Evolutionary conservation across 2,113 vertebrate species (phyloP).

Genomic region (Cololabis saira): DNA sequence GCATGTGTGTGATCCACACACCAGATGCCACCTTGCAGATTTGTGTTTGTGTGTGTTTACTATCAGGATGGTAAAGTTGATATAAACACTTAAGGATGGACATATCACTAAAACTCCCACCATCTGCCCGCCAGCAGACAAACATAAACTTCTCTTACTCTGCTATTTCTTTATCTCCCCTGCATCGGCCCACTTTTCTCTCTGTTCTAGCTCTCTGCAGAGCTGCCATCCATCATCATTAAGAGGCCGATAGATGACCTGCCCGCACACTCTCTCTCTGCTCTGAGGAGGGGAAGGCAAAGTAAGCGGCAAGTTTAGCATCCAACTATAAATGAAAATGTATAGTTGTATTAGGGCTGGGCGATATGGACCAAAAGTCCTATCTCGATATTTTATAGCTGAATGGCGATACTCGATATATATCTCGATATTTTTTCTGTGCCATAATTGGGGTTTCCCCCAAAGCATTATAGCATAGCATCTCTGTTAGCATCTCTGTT

Average conservation of each 20-base stretch:
- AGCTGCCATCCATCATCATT: constrained; percentile 76
- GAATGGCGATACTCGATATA: too few species aligned
- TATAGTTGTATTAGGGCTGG: too few species aligned
- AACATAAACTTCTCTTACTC: constrained; percentile 55
- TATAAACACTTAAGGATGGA: constrained; percentile 63
- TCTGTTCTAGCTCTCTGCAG: constrained; percentile 47
- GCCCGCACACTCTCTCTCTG: constrained; percentile 57
- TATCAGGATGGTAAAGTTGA: constrained; percentile 59
- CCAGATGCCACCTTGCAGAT: constrained; percentile 42
- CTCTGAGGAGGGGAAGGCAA: constrained; percentile 22
- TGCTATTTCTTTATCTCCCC: constrained; percentile 64
- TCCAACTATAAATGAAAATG: background rate
- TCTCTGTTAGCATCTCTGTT: too few species aligned
- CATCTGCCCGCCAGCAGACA: constrained; percentile 59
- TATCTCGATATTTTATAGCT: too few species aligned
- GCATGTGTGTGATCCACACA: constrained; percentile 10
- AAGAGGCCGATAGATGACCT: constrained; percentile 70
- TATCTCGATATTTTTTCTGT: too few species aligned
- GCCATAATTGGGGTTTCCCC: too few species aligned
- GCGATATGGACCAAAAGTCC: too few species aligned
- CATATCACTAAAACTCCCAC: constrained; percentile 60
- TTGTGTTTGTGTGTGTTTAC: constrained; percentile 23
- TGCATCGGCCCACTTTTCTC: constrained; percentile 60
- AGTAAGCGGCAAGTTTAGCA: background rate
- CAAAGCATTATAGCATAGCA: too few species aligned